These are phyloP conservation scores for Halocynthia aurantium DNA, from an alignment of 23 tunicate genomes.

Conservation along the genomic window DNA sequence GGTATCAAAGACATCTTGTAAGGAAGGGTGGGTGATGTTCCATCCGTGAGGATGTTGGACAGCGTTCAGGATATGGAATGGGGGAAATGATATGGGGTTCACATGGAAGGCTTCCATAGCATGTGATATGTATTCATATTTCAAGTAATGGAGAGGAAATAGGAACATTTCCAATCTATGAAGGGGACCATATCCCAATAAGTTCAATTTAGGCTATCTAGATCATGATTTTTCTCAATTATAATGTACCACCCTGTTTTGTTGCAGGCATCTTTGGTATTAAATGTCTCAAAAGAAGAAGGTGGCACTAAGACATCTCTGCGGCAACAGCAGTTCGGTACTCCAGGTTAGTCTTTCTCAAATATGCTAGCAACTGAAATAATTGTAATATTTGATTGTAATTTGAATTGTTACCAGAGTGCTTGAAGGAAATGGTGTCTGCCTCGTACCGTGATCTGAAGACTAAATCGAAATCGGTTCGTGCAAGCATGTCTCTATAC, in stretches of 20 bases:
- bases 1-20: neutral
- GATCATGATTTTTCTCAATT: neutral
- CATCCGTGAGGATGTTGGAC: too few relatives aligned
- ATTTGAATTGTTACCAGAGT: slow-evolving; percentile 17
- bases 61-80: too few relatives aligned
- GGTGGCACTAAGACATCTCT: slow-evolving; percentile 27
- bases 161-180: too few relatives aligned
- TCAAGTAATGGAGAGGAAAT: too few relatives aligned
- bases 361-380: neutral
- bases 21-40: too few relatives aligned
- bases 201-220: too few relatives aligned
- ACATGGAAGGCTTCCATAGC: too few relatives aligned
- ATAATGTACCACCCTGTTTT: neutral
- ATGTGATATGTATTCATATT: too few relatives aligned
- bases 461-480: slow-evolving; percentile 32
- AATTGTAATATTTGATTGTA: neutral
- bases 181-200: too few relatives aligned
- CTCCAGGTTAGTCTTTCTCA: slow-evolving; percentile 27
- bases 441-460: slow-evolving; percentile 69
- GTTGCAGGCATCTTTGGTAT: slow-evolving; percentile 35
- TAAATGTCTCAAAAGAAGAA: slow-evolving; percentile 52
- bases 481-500: slow-evolving; percentile 52
- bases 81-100: too few relatives aligned
- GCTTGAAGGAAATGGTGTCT: slow-evolving; percentile 50
- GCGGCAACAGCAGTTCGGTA: slow-evolving; percentile 57